Conservation (phyloP, 2,113 vertebrate genomes). For the Vulpes ferrilata region DNA sequence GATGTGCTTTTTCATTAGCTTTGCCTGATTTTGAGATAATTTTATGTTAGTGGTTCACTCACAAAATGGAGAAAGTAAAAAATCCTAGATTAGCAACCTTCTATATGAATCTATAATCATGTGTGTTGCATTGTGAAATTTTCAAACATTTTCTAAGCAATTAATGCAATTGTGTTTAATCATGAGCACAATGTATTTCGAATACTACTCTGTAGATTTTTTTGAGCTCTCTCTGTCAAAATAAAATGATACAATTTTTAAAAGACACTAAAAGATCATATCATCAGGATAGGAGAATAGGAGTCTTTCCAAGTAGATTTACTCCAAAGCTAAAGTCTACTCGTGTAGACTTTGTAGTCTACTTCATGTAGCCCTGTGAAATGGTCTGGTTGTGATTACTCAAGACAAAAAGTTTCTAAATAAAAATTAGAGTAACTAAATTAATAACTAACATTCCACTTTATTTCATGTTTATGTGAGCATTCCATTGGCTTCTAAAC, state of each 20-base stretch:
- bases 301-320: not conserved
- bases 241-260: not conserved
- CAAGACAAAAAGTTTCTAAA: not conserved
- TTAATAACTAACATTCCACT: not conserved
- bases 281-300: not conserved
- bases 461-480: slow-evolving; percentile 12
- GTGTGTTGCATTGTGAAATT: not conserved
- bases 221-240: slow-evolving; percentile 14
- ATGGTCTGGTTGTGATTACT: not conserved
- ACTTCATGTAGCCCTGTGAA: not conserved
- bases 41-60: not conserved
- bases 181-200: not conserved
- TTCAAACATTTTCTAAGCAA: slow-evolving; percentile 9
- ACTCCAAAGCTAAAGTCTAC: not conserved
- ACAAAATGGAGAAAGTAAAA: slow-evolving; percentile 12
- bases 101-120: not conserved
- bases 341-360: not conserved
- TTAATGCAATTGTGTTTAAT: not conserved
- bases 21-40: slow-evolving; percentile 46
- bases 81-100: not conserved
- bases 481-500: not conserved
- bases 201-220: not conserved
- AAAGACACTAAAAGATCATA: not conserved
- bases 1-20: not conserved
- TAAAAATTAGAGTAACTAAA: slow-evolving; percentile 18